Base-by-base conservation (phyloP, 2,797 vertebrate species). In the Streptopelia turtur region DNA sequence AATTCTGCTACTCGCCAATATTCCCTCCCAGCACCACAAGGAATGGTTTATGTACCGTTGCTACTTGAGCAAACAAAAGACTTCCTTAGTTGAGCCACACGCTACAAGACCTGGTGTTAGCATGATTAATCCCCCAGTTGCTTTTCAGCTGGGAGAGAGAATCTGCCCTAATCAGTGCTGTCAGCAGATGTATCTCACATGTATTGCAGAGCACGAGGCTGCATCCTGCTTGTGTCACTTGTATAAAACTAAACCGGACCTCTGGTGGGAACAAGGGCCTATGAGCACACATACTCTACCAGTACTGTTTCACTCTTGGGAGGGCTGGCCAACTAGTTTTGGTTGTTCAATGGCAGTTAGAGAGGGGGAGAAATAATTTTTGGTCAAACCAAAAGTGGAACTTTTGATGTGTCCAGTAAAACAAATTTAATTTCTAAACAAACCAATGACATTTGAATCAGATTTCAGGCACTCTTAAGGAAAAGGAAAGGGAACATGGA, bases 231-330 rank as follows among this genome's bases (percentile, higher is more conserved):
- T 71, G 37, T 83, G 50, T 22, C 30, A 24, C 52, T 52, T 18
- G 6, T 11, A 45, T 9, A 45, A 63, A 85, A 39, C 16, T n/a
- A 83, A 78, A 49, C 5, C 1, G 3, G 16, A 83, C 7, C 14
- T 61, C 30, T 50, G 43, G 27, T 11, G 10, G 14, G 31, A 14
- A 31, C 22, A 56, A 45, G 41, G 5, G 1, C 20, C 16, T 33
- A 39, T 0, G 9, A 45, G 35, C 11, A 60, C 13, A 11, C 3
- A 5, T 8, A 6, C 8, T 81, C 4, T n/a, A 0, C 27, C 2
- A 8, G 11, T 83, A 52, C 16, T 23, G n/a, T 21, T 31, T 64
- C 37, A 57, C 17, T 77, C 43, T 81, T 47, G 22, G 27, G 41
- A 65, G 30, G 37, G 15, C 16, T 59, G 15, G 16, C 13, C 0